Evolutionary conservation across 2,888 invertebrate genomes (phyloP).

Genomic region (Marasmarcha lunaedactyla): DNA sequence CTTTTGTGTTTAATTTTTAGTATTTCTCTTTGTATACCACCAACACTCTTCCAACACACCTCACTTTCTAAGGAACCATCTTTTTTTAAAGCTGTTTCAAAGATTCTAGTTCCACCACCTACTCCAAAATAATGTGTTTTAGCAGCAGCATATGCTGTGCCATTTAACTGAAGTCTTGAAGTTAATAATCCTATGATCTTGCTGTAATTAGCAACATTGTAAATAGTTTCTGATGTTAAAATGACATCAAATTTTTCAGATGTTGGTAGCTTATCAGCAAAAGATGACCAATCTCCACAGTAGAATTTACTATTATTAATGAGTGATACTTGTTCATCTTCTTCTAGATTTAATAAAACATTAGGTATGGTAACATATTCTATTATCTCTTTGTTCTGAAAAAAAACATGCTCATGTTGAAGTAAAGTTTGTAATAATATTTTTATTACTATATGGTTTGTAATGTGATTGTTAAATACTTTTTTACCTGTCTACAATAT

Average conservation of each 20-base stretch:
- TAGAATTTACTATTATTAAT: slow-evolving; percentile 67
- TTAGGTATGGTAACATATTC: slow-evolving; percentile 86
- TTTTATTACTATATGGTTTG: no score
- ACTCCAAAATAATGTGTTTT: slow-evolving; percentile 96
- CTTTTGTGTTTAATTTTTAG: slow-evolving; percentile 49
- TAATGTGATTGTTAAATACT: no score
- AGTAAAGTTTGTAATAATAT: background rate
- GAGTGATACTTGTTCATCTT: slow-evolving; percentile 34
- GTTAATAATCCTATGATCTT: slow-evolving; percentile 80
- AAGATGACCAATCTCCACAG: slow-evolving; percentile 82
- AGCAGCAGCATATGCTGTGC: slow-evolving; percentile 82
- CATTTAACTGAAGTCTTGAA: slow-evolving; percentile 70
- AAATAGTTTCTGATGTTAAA: slow-evolving; percentile 94
- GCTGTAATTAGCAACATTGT: slow-evolving; percentile 82
- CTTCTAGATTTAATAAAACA: slow-evolving; percentile 74
- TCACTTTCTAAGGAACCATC: slow-evolving; percentile 65
- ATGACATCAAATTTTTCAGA: slow-evolving; percentile 81
- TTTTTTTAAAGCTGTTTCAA: slow-evolving; percentile 73
- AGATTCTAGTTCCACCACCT: slow-evolving; percentile 86
- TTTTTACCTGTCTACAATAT: no score
- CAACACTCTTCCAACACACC: slow-evolving; percentile 73
- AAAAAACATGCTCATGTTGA: slow-evolving; percentile 20
- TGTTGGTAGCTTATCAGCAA: slow-evolving; percentile 44
- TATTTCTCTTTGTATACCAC: slow-evolving; percentile 75
- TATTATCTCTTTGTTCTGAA: slow-evolving; percentile 88